These are phyloP conservation scores for Malthinus seriepunctatus DNA, from an alignment of 2,888 invertebrate genomes.

Conservation along the genomic window DNA sequence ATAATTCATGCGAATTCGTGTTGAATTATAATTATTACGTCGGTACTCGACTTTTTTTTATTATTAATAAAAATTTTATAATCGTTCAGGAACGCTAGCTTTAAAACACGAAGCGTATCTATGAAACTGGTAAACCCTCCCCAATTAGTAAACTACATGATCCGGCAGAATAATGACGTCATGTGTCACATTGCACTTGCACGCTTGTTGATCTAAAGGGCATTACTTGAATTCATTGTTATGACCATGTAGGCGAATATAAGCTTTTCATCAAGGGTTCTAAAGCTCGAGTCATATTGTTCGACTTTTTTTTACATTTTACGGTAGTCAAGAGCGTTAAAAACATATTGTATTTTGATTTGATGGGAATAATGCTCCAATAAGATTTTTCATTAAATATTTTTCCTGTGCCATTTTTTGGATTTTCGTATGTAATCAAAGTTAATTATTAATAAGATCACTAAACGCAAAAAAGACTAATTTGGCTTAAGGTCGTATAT, in stretches of 20 bases:
- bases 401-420: too few species aligned
- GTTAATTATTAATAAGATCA: too few species aligned
- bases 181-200: conserved; percentile 54
- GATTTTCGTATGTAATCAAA: too few species aligned
- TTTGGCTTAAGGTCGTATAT: too few species aligned
- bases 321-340: conserved; percentile 26
- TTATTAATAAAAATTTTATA: neutral
- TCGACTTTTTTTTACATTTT: conserved; percentile 10
- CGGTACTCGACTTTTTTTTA: neutral
- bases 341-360: neutral
- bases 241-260: conserved; percentile 16
- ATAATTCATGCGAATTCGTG: too few species aligned
- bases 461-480: too few species aligned
- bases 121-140: conserved; percentile 38
- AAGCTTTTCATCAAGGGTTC: conserved; percentile 12
- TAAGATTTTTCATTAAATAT: too few species aligned
- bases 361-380: too few species aligned
- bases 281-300: conserved; percentile 6
- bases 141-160: conserved; percentile 53
- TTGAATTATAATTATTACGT: too few species aligned
- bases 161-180: conserved; percentile 53
- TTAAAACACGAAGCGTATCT: conserved; percentile 1
- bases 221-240: conserved; percentile 31
- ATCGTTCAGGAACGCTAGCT: conserved; percentile 10
- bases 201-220: conserved; percentile 47